Evolutionary conservation across 2,113 vertebrate species (phyloP), one percentile per base, ranked within the genome.

Genomic region (Laticauda laticaudata): DNA sequence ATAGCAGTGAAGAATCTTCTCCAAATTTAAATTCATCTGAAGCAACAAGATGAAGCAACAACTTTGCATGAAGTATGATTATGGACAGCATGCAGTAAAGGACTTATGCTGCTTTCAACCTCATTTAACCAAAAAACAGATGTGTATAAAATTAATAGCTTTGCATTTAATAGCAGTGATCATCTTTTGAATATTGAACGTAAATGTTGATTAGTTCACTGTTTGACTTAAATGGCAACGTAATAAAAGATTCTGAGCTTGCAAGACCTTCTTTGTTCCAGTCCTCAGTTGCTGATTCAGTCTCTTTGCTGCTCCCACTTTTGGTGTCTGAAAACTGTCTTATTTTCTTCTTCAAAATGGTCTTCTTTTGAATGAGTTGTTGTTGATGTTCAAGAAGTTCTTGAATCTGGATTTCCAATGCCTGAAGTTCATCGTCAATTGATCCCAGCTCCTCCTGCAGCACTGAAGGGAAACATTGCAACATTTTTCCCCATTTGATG

Each of bases 321-420:
- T 93, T 94, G 0, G 96, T 95, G 39, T 97, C 97, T 1, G 98
- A 97, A 90, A 97, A 96, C 14, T 98, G 97, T 48, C 98, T 97
- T 94, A 99, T 97, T 88, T 95, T 97, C 86, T 94, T 97, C 86
- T 98, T 97, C 7, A 99, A 94, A 2, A 94, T 91, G 0, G 85
- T 96, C 96, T 98, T 99, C 89, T 97, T 98, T 48, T 98, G 92
- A 14, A 97, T 96, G 39, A 99, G 98, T 3, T 98, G 97, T 0
- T 98, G 93, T 93, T 99, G 98, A 64, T 98, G 98, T 96, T 99
- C 97, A 93, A 98, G 96, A 21, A 99, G 98, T 92, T 99, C 98
- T 39, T 98, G 95, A 29, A 99, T 98, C 97, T 99, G 98, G 91
- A 98, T 94, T 94, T 99, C 98, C 93, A 99, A 96, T 3, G 97